Evolutionary conservation across 2,888 invertebrate genomes (phyloP).

Genomic region (Eupsilia transversa): DNA sequence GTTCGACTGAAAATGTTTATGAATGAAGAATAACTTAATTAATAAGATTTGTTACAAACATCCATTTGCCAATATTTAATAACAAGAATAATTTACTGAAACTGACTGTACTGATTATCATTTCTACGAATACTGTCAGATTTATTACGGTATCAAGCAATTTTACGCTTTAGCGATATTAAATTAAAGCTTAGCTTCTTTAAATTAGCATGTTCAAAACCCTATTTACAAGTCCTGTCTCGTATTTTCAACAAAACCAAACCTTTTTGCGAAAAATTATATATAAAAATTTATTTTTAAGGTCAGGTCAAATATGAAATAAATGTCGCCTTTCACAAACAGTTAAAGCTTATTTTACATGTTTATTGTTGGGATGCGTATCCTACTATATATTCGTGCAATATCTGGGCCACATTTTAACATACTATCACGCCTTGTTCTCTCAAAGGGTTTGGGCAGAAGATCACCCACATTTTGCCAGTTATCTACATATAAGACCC

Average conservation of each 20-base stretch:
- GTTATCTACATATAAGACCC: not conserved
- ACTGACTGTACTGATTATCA: not conserved
- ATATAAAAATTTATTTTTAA: slow-evolving; percentile 25
- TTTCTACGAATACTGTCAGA: slow-evolving; percentile 6
- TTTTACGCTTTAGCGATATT: not conserved
- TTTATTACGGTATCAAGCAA: not conserved
- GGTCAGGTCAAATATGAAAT: slow-evolving; percentile 39
- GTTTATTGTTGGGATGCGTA: slow-evolving; percentile 55
- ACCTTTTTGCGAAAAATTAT: not conserved
- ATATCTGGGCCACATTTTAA: slow-evolving; percentile 72
- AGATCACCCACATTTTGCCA: not conserved
- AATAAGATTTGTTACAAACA: not conserved
- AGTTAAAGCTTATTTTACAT: slow-evolving; percentile 37
- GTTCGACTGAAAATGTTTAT: not conserved
- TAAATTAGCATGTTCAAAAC: not conserved
- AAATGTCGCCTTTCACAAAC: slow-evolving; percentile 40
- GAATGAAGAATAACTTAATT: not conserved
- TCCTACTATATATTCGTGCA: slow-evolving; percentile 73
- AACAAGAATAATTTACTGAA: slow-evolving; percentile 6
- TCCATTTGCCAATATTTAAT: not conserved
- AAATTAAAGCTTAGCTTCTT: not conserved
- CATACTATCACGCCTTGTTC: not conserved
- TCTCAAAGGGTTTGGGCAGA: not conserved
- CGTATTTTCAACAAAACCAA: slow-evolving; percentile 5
- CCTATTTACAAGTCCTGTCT: not conserved